Evolutionary conservation across 2,113 vertebrate genomes (phyloP).

Genomic region (Apeltes quadracus): DNA sequence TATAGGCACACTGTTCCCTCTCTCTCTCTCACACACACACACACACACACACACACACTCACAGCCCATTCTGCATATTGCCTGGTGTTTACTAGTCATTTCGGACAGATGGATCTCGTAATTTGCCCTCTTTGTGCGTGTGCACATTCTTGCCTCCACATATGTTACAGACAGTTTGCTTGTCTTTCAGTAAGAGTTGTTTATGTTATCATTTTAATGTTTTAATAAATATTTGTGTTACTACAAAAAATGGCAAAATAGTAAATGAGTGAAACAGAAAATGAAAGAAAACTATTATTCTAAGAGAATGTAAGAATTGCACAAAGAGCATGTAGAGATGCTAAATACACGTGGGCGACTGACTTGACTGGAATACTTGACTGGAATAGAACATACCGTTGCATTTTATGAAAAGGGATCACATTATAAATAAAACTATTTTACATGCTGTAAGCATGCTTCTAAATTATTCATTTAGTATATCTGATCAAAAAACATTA

Average conservation of each 20-base stretch:
- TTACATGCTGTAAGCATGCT: background rate
- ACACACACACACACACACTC: constrained; percentile 6
- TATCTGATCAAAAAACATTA: background rate
- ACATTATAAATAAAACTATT: too few relatives aligned
- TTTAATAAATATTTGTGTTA: background rate
- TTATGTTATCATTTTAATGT: background rate
- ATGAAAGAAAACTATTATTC: background rate
- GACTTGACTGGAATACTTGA: background rate
- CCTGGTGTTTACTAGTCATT: constrained; percentile 37
- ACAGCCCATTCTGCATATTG: constrained; percentile 25
- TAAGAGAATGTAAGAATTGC: background rate
- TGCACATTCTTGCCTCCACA: background rate
- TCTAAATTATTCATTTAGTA: background rate
- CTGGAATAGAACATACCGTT: background rate
- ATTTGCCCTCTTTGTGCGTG: constrained; percentile 33
- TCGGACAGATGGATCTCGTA: constrained; percentile 53
- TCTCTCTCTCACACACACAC: background rate
- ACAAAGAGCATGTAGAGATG: background rate
- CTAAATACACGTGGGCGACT: too few relatives aligned
- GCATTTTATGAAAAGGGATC: background rate
- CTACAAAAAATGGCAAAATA: background rate
- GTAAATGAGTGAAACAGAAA: background rate
- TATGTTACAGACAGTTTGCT: background rate
- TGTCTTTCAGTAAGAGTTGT: background rate
- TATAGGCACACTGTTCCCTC: background rate